Conservation (phyloP, 2,888 invertebrate species). For the Drosophila picticornis region DNA sequence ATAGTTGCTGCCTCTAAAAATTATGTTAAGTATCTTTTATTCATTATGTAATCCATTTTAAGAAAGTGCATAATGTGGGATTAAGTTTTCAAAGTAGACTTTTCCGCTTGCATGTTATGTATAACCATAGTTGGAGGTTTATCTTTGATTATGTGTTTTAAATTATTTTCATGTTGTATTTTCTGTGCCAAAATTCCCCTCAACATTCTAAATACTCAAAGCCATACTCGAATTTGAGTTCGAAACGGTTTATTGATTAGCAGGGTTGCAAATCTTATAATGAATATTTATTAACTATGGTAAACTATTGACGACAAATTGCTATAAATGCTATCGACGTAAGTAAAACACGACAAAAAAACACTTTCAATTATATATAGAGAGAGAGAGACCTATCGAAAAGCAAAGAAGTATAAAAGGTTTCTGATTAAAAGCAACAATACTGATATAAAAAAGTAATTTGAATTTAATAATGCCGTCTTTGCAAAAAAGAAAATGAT, state of each 20-base stretch:
- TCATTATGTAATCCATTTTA: background rate
- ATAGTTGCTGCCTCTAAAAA: background rate
- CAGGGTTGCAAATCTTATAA: background rate
- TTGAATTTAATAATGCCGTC: background rate
- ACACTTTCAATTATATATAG: background rate
- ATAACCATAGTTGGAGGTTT: background rate
- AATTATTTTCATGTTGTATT: background rate
- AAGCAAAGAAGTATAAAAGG: background rate
- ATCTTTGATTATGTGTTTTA: background rate
- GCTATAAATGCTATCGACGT: background rate
- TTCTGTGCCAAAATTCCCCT: background rate
- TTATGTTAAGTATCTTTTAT: background rate
- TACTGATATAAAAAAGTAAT: background rate
- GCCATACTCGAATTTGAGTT: conserved; percentile 1
- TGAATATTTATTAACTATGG: background rate
- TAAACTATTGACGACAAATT: background rate
- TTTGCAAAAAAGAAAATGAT: background rate
- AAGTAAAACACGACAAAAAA: background rate
- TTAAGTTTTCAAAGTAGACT: background rate
- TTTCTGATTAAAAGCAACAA: background rate
- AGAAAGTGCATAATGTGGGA: background rate
- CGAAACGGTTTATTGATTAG: conserved; percentile 7
- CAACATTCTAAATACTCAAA: background rate
- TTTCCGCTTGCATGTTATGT: background rate
- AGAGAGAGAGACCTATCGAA: background rate